phyloP scores from a whole-genome alignment of 2,888 invertebrate species.

The Orgyia antiqua region DNA sequence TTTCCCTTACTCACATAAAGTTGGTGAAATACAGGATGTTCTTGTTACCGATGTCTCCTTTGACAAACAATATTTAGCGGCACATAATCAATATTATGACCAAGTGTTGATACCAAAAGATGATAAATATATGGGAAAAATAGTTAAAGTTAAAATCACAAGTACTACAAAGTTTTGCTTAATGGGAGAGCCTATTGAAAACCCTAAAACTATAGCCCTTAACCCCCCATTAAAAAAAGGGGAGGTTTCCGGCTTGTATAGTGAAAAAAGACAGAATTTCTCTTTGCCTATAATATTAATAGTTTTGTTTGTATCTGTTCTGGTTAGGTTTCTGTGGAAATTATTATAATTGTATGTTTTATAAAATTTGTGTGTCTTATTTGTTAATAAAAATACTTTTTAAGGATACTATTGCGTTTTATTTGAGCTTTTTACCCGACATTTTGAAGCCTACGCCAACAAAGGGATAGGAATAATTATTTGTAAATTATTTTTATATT shows the following conservation, averaged over 20 bases:
- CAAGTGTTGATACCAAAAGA: constrained; percentile 90
- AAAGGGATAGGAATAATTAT: too few relatives aligned
- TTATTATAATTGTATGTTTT: constrained; percentile 5
- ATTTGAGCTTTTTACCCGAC: too few relatives aligned
- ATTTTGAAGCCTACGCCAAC: too few relatives aligned
- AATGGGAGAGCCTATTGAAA: constrained; percentile 81
- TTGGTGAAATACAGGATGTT: constrained; percentile 85
- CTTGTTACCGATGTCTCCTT: constrained; percentile 96
- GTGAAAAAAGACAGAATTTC: constrained; percentile 32
- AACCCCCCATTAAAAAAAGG: constrained; percentile 75
- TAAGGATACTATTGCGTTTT: neutral
- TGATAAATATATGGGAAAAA: constrained; percentile 87
- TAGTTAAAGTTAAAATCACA: constrained; percentile 86
- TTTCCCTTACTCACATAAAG: constrained; percentile 85
- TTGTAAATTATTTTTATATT: too few relatives aligned
- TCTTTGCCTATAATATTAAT: constrained; percentile 52
- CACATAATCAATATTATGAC: constrained; percentile 96
- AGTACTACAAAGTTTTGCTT: constrained; percentile 87
- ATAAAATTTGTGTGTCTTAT: constrained; percentile 21
- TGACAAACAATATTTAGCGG: constrained; percentile 93
- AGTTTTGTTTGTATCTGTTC: constrained; percentile 55
- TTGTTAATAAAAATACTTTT: too few relatives aligned
- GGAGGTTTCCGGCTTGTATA: constrained; percentile 70
- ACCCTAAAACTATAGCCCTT: constrained; percentile 74
- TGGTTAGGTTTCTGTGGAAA: constrained; percentile 60